Evolutionary conservation across 2,113 vertebrate genomes (phyloP), one percentile per base, ranked within the genome.

Genomic region (Drymodes brunneopygia): DNA sequence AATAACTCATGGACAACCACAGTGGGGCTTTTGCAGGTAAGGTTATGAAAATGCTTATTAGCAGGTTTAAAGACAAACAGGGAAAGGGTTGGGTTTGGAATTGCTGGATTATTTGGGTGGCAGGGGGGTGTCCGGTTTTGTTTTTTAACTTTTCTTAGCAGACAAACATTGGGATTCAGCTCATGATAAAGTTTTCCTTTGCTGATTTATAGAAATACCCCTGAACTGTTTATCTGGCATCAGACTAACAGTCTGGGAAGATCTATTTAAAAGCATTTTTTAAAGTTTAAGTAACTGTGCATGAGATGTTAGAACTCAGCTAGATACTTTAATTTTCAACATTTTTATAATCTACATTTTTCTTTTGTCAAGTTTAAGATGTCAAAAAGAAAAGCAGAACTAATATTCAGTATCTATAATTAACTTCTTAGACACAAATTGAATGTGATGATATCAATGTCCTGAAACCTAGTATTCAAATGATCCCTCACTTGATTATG

Each of bases 341-440:
- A 47, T 95, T 78, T 78, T 78, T 84, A 71, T 83, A 78, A 90
- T 71, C 64, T 81, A 61, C n/a, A 47, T 66, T 88, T 90, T 74
- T 62, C 64, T 93, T 94, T 53, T 86, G 72, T 82, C 94, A 95
- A 92, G 56, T 64, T 78, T 86, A 94, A 83, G 85, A 94, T 83
- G 40, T 90, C 79, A 92, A 81, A 83, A 90, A 79, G 66, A 93
- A 91, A 91, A 95, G 44, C 2, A 2, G 42, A 91, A 93, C 67
- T 93, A 86, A 86, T 85, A 93, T 31, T 65, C 71, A 64, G 18
- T 73, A 80, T 86, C 87, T 90, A 83, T 88, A 95, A 96, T 94
- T 94, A 95, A 86, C 79, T 90, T 83, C 75, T 77, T 86, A 83
- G 40, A 81, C 47, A 90, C 40, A 84, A 86, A 74, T 78, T 86